Percentiles rank a stretch among this genome's conserved stretches.
These are phyloP conservation scores for Cherax destructor DNA, from an alignment of 1,140 invertebrate genomes.

Conservation along the genomic window DNA sequence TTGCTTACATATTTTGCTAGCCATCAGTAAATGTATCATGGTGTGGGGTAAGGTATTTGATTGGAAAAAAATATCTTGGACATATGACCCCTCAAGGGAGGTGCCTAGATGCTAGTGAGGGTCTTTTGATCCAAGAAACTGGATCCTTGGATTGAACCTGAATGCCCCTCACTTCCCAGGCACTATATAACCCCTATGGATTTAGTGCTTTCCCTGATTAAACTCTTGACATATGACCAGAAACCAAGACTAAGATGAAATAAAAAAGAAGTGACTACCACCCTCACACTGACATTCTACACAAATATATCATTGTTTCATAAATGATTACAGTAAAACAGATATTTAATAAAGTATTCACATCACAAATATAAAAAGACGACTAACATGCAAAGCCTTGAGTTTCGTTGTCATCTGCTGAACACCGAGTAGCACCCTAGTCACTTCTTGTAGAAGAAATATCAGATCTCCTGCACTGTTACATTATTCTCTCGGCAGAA, in stretches of 20 bases:
- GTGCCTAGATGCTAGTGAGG: too few relatives aligned
- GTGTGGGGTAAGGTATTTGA: background rate
- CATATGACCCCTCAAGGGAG: too few relatives aligned
- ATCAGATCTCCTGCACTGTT: conserved; percentile 42
- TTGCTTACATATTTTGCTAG: conserved; percentile 17
- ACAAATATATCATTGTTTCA: conserved; percentile 4
- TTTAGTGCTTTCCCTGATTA: background rate
- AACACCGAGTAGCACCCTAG: conserved; percentile 42
- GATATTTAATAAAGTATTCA: background rate
- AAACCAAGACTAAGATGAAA: conserved; percentile 24
- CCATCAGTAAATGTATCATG: background rate
- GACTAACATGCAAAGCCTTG: conserved; percentile 37
- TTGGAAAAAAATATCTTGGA: background rate
- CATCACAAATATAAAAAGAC: conserved; percentile 6
- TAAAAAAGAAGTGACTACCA: background rate
- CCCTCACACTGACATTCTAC: conserved; percentile 31
- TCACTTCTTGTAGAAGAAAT: conserved; percentile 38
- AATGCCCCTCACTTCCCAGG: too few relatives aligned
- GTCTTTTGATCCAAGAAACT: too few relatives aligned
- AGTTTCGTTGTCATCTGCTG: conserved; percentile 30
- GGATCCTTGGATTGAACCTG: too few relatives aligned
- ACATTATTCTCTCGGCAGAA: background rate
- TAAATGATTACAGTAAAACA: conserved; percentile 7
- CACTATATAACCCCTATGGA: too few relatives aligned
- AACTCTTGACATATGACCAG: conserved; percentile 45